These are phyloP conservation scores for Drosophila lacteicornis DNA, from an alignment of 1,140 invertebrate species.

Conservation along the genomic window DNA sequence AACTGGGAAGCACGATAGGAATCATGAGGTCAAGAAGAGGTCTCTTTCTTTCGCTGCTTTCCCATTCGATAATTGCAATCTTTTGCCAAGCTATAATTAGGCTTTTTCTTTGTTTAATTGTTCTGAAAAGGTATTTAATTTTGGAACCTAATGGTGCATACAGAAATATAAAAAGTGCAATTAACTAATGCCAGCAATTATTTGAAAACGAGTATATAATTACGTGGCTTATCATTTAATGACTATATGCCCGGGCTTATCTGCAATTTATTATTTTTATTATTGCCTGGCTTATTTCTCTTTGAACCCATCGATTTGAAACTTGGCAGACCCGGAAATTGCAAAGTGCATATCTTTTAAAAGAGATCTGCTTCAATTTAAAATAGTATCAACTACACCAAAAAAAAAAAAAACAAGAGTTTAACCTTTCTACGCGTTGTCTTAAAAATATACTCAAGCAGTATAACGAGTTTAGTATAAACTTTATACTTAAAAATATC, in stretches of 20 bases:
- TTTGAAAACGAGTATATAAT: constrained; percentile 3
- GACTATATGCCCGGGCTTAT: background rate
- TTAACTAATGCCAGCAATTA: background rate
- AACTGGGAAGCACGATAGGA: constrained; percentile 1
- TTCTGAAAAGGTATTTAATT: background rate
- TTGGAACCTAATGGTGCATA: background rate
- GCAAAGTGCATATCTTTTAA: background rate
- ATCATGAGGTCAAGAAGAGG: background rate
- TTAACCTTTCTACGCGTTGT: too few species aligned
- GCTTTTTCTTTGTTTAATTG: constrained; percentile 9
- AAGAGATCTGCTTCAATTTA: background rate
- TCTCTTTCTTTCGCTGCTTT: constrained; percentile 6
- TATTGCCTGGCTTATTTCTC: background rate
- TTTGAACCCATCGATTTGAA: background rate
- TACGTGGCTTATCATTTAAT: constrained; percentile 12
- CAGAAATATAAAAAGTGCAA: background rate
- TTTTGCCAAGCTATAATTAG: background rate
- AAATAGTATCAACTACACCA: background rate
- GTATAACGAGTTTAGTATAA: too few species aligned
- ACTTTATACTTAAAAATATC: too few species aligned
- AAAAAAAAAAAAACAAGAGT: too few species aligned
- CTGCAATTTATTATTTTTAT: background rate
- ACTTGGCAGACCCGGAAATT: background rate
- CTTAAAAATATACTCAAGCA: too few species aligned
- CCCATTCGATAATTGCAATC: background rate